Conservation (phyloP, 2,888 invertebrate genomes). For the Aradus depressus region DNA sequence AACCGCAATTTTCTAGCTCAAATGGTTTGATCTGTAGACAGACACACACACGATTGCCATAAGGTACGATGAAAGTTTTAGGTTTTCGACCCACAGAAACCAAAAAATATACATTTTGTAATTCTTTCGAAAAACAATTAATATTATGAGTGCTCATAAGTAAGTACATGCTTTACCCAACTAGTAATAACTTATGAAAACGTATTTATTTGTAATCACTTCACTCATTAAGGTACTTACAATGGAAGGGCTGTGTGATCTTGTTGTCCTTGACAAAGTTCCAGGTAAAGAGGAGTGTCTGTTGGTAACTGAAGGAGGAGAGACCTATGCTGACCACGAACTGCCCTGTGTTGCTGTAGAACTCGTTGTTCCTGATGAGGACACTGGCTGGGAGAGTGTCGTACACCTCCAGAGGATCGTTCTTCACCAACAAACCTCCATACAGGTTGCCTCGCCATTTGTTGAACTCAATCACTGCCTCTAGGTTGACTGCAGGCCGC, state of each 20-base stretch:
- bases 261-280: constrained; percentile 80
- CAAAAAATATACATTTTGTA: no score
- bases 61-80: no score
- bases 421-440: constrained; percentile 76
- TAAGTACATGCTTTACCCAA: background rate
- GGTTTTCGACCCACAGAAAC: no score
- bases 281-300: constrained; percentile 71
- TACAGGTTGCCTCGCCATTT: constrained; percentile 70
- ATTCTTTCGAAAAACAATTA: background rate
- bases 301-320: constrained; percentile 71
- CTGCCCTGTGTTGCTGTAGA: constrained; percentile 74
- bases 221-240: constrained; percentile 21
- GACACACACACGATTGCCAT: no score
- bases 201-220: background rate
- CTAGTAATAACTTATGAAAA: background rate
- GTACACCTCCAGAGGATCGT: constrained; percentile 42
- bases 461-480: constrained; percentile 74
- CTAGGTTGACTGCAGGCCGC: constrained; percentile 68
- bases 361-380: constrained; percentile 74
- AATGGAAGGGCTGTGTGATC: constrained; percentile 73
- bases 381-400: constrained; percentile 51
- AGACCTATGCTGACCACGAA: constrained; percentile 81
- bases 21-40: no score
- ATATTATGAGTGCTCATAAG: background rate
- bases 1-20: no score